Conservation (phyloP, 2,888 invertebrate species). For the Euclidia mi region DNA sequence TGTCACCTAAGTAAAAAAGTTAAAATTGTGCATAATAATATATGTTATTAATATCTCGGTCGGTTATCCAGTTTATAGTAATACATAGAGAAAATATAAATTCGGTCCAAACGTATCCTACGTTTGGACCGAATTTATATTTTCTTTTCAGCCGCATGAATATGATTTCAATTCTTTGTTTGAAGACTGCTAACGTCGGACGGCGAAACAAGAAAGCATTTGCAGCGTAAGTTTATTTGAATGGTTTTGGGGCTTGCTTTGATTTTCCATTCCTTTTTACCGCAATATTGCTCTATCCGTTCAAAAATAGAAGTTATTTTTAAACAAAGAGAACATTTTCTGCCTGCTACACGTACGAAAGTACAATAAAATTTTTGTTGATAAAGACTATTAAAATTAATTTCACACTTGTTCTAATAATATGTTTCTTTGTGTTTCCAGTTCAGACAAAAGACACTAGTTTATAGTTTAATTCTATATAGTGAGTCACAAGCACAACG, state of each 20-base stretch:
- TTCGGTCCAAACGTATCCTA: no score
- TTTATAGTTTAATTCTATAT: neutral
- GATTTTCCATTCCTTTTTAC: constrained; percentile 21
- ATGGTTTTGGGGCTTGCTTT: constrained; percentile 33
- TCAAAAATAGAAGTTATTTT: constrained; percentile 38
- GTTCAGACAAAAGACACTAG: constrained; percentile 4
- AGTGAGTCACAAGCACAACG: constrained; percentile 31
- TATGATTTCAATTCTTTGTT: constrained; percentile 36
- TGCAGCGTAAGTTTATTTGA: constrained; percentile 30
- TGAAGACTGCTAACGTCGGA: constrained; percentile 31
- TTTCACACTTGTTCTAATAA: constrained; percentile 28
- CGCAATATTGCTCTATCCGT: constrained; percentile 33
- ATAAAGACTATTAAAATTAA: constrained; percentile 8
- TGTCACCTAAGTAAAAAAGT: no score
- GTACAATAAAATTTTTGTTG: neutral
- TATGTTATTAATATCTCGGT: no score
- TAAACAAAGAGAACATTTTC: neutral
- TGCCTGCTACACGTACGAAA: constrained; percentile 3
- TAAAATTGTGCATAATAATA: no score
- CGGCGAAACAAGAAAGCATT: constrained; percentile 34
- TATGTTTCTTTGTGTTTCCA: constrained; percentile 15
- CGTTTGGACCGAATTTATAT: no score
- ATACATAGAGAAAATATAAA: no score
- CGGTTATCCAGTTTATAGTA: no score
- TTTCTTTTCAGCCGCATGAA: no score